Conservation (phyloP, 2,797 vertebrate species). For the Myotis daubentonii region DNA sequence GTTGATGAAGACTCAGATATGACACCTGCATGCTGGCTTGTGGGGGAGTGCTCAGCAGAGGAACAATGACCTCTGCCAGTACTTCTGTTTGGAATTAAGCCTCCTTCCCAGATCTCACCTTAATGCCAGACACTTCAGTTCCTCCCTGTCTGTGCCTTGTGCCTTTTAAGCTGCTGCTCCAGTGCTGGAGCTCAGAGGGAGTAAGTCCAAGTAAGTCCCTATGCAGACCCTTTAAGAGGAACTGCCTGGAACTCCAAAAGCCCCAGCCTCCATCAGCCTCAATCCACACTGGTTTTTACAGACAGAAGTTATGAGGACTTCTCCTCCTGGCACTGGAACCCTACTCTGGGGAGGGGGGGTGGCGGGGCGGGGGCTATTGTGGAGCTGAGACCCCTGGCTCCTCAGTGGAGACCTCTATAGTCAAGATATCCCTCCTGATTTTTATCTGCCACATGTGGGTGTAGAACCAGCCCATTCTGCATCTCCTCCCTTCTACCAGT, state of each 20-base stretch:
- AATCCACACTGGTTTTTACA: background rate
- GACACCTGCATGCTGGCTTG: background rate
- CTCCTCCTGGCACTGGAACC: background rate
- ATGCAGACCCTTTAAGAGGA: background rate
- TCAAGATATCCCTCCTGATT: background rate
- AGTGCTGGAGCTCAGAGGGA: background rate
- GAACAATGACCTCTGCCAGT: background rate
- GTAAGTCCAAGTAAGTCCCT: background rate
- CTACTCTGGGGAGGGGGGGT: background rate
- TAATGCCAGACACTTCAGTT: background rate
- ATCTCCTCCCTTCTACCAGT: background rate
- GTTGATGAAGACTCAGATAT: background rate
- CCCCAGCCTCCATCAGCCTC: background rate
- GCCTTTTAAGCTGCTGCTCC: background rate
- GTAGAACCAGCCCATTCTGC: background rate
- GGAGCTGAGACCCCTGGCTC: background rate
- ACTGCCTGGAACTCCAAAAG: background rate
- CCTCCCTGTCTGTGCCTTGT: background rate
- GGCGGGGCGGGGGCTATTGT: background rate
- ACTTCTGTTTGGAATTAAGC: background rate
- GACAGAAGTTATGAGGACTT: background rate
- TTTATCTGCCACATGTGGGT: background rate
- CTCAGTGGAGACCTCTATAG: background rate
- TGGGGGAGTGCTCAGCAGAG: background rate
- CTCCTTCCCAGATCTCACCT: background rate